Conservation (phyloP, 2,888 invertebrate species). For the Hesperia comma region DNA sequence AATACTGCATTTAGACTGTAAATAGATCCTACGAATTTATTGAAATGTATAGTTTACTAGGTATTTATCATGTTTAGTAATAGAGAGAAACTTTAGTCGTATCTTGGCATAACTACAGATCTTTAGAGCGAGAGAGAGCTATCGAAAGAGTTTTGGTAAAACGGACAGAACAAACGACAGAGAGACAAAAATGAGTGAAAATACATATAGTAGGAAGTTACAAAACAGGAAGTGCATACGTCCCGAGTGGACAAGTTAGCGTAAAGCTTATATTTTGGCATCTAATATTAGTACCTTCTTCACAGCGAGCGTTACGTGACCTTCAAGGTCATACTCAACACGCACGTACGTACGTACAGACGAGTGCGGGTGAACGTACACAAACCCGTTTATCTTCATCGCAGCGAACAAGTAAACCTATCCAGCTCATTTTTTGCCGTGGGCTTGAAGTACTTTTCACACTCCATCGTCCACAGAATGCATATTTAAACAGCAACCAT, state of each 20-base stretch:
- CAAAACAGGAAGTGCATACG: background rate
- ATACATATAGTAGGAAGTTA: no score
- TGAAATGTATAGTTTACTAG: background rate
- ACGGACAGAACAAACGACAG: background rate
- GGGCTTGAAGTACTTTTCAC: no score
- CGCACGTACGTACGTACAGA: no score
- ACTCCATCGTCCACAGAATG: no score
- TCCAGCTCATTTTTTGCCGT: no score
- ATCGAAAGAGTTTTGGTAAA: background rate
- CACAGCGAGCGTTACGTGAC: no score
- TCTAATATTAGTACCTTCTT: background rate
- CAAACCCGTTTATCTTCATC: no score
- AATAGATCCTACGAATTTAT: background rate
- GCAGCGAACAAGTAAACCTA: no score
- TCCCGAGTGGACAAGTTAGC: background rate
- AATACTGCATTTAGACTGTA: background rate
- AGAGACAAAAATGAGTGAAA: background rate
- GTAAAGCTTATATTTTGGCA: constrained; percentile 4
- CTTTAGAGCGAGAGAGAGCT: background rate
- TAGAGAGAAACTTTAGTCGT: background rate
- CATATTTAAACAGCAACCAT: no score
- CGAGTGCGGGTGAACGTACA: no score
- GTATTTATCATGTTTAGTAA: background rate
- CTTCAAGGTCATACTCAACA: background rate
- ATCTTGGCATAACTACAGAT: background rate